Percentiles rank a stretch among this genome's conserved stretches.
These are phyloP conservation scores for Lytechinus variegatus DNA, from an alignment of 35 echinoderm and acorn worm species.

Conservation along the genomic window DNA sequence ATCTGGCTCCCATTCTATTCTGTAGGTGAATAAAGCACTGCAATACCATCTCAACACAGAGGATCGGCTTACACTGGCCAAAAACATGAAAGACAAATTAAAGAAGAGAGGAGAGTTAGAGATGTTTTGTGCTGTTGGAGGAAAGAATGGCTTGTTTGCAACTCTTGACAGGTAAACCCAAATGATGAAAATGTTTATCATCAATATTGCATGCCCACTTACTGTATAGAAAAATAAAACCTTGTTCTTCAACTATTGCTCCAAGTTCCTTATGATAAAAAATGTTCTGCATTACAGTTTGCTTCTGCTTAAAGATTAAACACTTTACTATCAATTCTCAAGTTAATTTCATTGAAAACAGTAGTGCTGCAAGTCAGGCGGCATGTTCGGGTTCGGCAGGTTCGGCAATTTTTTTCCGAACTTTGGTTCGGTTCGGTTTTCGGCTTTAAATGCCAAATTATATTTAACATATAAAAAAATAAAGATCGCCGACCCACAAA, in stretches of 20 bases:
- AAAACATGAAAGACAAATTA: conserved; percentile 50
- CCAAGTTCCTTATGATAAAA: neutral
- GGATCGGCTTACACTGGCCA: conserved; percentile 63
- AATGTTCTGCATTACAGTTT: neutral
- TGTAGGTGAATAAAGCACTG: conserved; percentile 65
- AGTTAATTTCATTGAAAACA: no score
- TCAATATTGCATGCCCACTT: neutral
- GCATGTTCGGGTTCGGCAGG: no score
- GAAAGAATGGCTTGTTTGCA: conserved; percentile 97
- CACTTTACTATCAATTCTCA: no score
- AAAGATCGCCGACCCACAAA: no score
- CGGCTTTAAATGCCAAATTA: no score
- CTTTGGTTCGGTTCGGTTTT: no score
- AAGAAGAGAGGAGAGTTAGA: conserved; percentile 58
- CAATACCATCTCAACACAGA: conserved; percentile 86
- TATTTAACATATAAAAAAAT: no score
- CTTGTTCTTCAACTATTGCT: neutral
- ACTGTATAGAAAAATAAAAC: neutral
- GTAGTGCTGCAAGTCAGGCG: no score
- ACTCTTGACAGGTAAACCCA: conserved; percentile 82
- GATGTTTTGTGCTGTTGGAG: conserved; percentile 95
- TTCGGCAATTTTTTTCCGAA: no score
- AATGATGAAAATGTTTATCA: neutral
- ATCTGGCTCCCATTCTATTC: neutral
- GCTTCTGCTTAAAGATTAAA: no score